These are phyloP conservation scores for Epinephelus fuscoguttatus DNA, from an alignment of 2,113 vertebrate species.

Conservation along the genomic window DNA sequence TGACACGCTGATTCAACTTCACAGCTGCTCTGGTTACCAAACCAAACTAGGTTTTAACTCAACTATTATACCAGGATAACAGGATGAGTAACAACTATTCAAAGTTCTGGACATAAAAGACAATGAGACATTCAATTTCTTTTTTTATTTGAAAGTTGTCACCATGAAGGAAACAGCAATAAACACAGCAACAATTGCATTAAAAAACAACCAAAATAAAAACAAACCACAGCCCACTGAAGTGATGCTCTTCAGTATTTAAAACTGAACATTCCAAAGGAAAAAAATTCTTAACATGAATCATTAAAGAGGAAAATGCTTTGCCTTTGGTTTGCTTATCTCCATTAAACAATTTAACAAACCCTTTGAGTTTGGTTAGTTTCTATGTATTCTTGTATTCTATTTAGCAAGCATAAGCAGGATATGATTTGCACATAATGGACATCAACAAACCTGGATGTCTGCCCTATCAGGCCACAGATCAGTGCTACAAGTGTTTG, in stretches of 20 bases:
- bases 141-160: constrained; percentile 62
- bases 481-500: background rate
- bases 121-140: background rate
- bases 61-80: no score
- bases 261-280: constrained; percentile 1
- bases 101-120: background rate
- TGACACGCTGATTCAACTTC: no score
- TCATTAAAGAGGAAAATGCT: constrained; percentile 5
- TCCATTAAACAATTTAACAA: background rate
- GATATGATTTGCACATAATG: background rate
- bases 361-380: background rate
- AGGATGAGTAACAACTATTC: background rate
- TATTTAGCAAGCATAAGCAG: background rate
- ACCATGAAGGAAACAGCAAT: constrained; percentile 49
- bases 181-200: constrained; percentile 40
- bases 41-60: no score
- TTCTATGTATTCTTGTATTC: background rate
- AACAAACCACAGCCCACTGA: constrained; percentile 34
- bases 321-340: background rate
- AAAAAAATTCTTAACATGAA: background rate
- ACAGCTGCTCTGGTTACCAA: no score
- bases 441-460: background rate
- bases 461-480: background rate
- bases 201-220: constrained; percentile 36
- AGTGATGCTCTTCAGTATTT: background rate